phyloP scores from a whole-genome alignment of 2,113 vertebrate species.

The Amblyornis subalaris region DNA sequence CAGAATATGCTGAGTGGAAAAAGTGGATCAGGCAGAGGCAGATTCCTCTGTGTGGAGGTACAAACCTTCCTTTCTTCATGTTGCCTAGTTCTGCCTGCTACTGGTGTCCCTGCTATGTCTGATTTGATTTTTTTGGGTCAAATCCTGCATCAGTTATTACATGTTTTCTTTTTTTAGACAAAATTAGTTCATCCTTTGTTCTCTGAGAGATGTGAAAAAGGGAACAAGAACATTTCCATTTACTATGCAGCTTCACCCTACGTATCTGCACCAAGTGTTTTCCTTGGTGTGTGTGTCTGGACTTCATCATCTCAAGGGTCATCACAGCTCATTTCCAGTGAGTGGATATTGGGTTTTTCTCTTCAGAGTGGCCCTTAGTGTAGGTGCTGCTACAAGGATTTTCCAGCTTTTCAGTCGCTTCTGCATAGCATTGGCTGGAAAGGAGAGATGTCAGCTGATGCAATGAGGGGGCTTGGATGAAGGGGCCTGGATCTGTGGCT shows the following conservation, averaged over 20 bases:
- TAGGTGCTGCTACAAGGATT: neutral
- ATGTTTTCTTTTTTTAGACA: neutral
- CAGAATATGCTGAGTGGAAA: neutral
- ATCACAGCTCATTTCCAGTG: neutral
- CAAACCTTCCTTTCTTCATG: neutral
- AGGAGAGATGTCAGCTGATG: neutral
- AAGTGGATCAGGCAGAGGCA: neutral
- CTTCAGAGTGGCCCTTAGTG: neutral
- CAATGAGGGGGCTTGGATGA: neutral
- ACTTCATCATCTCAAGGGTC: neutral
- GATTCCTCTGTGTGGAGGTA: neutral
- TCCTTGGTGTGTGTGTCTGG: neutral
- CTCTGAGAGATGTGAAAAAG: neutral
- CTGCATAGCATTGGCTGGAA: neutral
- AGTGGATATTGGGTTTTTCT: neutral
- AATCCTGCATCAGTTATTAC: neutral
- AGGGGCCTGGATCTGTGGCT: neutral
- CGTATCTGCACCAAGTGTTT: neutral
- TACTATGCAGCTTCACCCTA: neutral
- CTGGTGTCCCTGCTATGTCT: neutral
- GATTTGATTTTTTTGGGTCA: constrained; percentile 15
- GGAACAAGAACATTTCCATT: neutral
- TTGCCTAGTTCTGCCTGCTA: neutral
- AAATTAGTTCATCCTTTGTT: constrained; percentile 11
- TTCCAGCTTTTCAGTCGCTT: neutral